These are phyloP conservation scores for Acanthisitta chloris DNA, from an alignment of 2,113 vertebrate genomes.

Conservation along the genomic window DNA sequence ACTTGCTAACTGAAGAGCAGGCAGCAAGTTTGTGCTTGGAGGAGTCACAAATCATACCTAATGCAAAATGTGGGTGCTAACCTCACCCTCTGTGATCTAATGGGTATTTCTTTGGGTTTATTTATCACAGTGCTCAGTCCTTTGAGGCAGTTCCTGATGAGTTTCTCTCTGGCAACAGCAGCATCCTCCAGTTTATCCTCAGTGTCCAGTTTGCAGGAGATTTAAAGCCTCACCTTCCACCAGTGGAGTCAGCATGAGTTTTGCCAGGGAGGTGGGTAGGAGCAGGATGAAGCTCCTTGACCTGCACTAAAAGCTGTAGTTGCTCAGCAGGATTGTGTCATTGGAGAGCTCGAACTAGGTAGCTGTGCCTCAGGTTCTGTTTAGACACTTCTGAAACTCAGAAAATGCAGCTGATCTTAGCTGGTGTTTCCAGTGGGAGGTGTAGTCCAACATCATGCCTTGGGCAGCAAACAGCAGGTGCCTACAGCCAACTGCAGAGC, in stretches of 20 bases:
- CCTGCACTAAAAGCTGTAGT: neutral
- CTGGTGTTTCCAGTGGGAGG: neutral
- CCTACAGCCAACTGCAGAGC: neutral
- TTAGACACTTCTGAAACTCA: neutral
- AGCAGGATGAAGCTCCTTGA: neutral
- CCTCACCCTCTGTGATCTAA: neutral
- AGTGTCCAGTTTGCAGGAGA: neutral
- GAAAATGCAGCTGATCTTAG: neutral
- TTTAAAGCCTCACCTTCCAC: neutral
- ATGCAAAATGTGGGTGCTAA: neutral
- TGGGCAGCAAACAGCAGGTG: neutral
- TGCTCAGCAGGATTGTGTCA: neutral
- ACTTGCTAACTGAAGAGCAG: slow-evolving; percentile 16
- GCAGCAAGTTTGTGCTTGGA: neutral
- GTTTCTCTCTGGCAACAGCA: neutral
- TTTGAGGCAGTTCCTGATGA: neutral
- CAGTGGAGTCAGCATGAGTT: neutral
- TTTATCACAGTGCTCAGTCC: neutral
- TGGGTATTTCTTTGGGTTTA: neutral
- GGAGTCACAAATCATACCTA: slow-evolving; percentile 29
- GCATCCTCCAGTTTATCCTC: neutral
- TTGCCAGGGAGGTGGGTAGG: neutral
- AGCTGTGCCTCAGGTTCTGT: neutral
- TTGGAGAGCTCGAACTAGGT: neutral
- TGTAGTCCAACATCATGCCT: neutral